Base-by-base conservation (phyloP, 2,888 invertebrate genomes). In the Sericinus montela region DNA sequence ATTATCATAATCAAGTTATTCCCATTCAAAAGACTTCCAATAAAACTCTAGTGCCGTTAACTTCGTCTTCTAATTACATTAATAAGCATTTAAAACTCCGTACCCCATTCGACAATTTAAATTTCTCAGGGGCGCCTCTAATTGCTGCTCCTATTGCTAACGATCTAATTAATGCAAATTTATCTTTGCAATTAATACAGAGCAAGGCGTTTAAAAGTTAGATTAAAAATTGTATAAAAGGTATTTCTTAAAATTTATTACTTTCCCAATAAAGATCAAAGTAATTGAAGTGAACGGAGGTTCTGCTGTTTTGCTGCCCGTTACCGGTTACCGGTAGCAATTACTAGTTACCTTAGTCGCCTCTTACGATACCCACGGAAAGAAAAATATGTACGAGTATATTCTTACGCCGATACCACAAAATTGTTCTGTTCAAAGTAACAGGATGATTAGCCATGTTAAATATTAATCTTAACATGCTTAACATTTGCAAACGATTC, bases 131-230 rank as follows among this genome's bases (percentile, higher is more conserved):
- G 34, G 34, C 46, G 23, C 35, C 46, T 47, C 15, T 47, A 47
- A 47, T 40, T 40, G 46, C 46, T 41, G 36, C 28, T 29, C 41
- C 41, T 35, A 47, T 47, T 41, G 19, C 47, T 19, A 41, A 47
- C 29, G 41, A 36, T 41, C 16, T 47, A 47, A 47, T 47, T 41
- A 41, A 47, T 47, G 47, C 35, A 41, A 47, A 47, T 46, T 46
- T 34, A 39, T 45, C 45, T 32, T 39, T 9, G 5, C 7, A 9
- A 35, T 15, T 41, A 47, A 41, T 14, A 28, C 14, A 25, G 32
- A 15, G 15, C 37, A 4, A 7, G 19, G 29, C 45, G 11, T 46
- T 32, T 14, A 10, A 23, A 2, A 34, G 15, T 23, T 46, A 39
- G 30, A 46, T 39, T 46, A 28, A 34, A 34, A 34, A 32, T 45